Evolutionary conservation across 2,113 vertebrate genomes (phyloP).

Genomic region (Chascanopsetta lugubris): DNA sequence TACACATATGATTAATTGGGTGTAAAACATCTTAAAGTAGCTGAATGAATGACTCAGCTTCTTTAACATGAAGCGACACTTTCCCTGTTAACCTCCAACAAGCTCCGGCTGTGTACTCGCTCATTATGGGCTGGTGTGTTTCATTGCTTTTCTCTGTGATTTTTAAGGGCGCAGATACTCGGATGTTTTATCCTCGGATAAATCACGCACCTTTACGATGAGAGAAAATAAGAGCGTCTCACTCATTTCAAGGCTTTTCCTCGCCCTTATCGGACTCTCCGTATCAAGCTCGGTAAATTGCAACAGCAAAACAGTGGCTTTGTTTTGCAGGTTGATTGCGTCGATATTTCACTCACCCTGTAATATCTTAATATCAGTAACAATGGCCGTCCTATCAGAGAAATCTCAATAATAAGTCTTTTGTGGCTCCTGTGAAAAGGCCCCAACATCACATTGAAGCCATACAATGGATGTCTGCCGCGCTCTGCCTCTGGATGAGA

Average conservation of each 20-base stretch:
- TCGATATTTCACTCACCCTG: constrained; percentile 55
- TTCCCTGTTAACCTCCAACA: constrained; percentile 11
- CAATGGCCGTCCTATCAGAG: constrained; percentile 55
- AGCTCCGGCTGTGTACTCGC: not conserved
- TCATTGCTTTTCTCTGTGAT: not conserved
- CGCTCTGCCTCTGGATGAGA: constrained; percentile 60
- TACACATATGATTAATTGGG: constrained; percentile 31
- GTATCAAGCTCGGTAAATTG: constrained; percentile 27
- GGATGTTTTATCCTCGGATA: not conserved
- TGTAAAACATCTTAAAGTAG: constrained; percentile 25
- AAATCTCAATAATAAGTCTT: constrained; percentile 69
- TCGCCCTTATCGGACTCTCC: constrained; percentile 27
- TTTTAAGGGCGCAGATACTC: not conserved
- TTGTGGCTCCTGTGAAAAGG: constrained; percentile 68
- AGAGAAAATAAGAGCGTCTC: not conserved
- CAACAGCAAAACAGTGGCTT: constrained; percentile 44
- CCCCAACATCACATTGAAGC: constrained; percentile 55
- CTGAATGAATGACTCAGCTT: constrained; percentile 4
- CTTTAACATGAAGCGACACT: not conserved
- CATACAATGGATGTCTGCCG: constrained; percentile 51
- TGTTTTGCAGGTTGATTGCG: constrained; percentile 56
- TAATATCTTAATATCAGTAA: constrained; percentile 63
- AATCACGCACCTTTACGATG: not conserved
- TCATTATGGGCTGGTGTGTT: not conserved
- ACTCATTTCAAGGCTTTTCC: constrained; percentile 4